phyloP scores from a whole-genome alignment of 2,113 vertebrate species.

The Puffinus mauretanicus region DNA sequence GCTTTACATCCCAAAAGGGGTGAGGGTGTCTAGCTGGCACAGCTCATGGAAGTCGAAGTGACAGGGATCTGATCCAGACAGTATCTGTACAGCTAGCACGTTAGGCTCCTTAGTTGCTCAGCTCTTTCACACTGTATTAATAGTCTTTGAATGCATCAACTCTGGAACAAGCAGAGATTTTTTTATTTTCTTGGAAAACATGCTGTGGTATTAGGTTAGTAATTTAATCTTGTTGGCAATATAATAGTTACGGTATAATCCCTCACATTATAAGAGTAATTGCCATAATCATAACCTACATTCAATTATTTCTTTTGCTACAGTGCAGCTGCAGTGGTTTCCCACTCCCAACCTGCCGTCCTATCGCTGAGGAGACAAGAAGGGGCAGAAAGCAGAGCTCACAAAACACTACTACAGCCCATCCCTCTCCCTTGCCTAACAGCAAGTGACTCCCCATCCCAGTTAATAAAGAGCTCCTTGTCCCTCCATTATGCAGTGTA shows the following conservation, averaged over 20 bases:
- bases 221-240: slow-evolving; percentile 24
- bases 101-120: neutral
- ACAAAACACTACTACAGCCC: slow-evolving; percentile 1
- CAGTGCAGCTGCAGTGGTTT: slow-evolving; percentile 6
- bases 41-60: neutral
- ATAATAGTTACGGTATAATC: neutral
- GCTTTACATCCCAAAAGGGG: neutral
- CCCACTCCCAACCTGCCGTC: neutral
- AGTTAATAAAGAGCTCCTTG: slow-evolving; percentile 72
- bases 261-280: neutral
- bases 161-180: neutral
- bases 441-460: slow-evolving; percentile 56
- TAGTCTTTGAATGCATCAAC: neutral
- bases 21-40: neutral
- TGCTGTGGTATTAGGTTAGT: neutral
- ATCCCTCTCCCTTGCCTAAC: slow-evolving; percentile 58
- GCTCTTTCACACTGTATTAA: neutral
- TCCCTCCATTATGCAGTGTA: slow-evolving; percentile 56
- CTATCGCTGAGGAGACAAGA: neutral
- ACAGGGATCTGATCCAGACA: neutral
- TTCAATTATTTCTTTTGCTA: neutral
- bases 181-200: slow-evolving; percentile 14
- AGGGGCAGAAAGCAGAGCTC: neutral
- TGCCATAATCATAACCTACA: neutral
- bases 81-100: neutral